Evolutionary conservation across 2,113 vertebrate genomes (phyloP).

Genomic region (Hymenochirus boettgeri): DNA sequence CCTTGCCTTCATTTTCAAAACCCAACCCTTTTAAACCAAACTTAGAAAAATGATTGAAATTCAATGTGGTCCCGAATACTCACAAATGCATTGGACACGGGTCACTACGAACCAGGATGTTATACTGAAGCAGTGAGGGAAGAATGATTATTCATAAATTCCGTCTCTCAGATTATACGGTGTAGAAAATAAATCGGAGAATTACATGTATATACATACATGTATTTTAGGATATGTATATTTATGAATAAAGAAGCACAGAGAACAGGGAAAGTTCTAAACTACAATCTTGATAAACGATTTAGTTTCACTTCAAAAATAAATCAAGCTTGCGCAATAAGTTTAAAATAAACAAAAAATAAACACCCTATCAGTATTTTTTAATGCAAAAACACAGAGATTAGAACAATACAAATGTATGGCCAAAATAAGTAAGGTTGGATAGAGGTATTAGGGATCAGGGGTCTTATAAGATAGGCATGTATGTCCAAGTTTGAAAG

Average conservation of each 20-base stretch:
- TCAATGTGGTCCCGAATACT: constrained; percentile 36
- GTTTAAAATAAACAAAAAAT: too few species aligned
- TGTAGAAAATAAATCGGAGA: constrained; percentile 64
- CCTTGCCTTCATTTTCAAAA: constrained; percentile 1
- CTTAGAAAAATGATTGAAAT: constrained; percentile 41
- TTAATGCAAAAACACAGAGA: too few species aligned
- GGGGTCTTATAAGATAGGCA: too few species aligned
- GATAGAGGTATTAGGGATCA: too few species aligned
- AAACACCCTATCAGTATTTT: too few species aligned
- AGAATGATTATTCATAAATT: constrained; percentile 64
- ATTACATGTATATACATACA: constrained; percentile 45
- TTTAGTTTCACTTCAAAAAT: too few species aligned
- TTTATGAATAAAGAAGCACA: constrained; percentile 40
- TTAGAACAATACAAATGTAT: too few species aligned
- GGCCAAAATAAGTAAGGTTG: too few species aligned
- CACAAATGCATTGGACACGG: constrained; percentile 59
- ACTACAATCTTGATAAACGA: too few species aligned
- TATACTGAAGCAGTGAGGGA: constrained; percentile 60
- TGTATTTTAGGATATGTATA: constrained; percentile 35
- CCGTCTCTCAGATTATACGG: constrained; percentile 69
- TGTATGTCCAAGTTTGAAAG: too few species aligned
- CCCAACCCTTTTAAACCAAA: constrained; percentile 21
- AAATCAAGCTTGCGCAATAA: too few species aligned
- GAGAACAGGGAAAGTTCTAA: not conserved
- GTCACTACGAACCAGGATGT: constrained; percentile 51